These are phyloP conservation scores for Trichonephila clavipes DNA, from an alignment of 1,140 invertebrate species.

Conservation along the genomic window DNA sequence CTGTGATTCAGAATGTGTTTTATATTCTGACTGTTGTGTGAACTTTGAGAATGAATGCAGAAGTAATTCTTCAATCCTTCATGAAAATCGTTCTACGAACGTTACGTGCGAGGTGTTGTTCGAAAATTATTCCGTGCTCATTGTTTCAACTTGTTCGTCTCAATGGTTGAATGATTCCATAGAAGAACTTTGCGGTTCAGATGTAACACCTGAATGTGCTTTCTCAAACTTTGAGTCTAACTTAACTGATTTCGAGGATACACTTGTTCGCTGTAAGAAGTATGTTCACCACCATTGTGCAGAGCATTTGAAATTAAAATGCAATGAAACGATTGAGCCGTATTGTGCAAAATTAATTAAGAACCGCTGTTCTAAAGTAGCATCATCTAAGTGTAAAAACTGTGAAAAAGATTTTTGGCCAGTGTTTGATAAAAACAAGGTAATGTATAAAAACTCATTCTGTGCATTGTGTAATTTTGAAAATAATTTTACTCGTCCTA, in stretches of 20 bases:
- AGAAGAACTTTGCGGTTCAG: constrained; percentile 9
- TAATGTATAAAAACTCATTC: constrained; percentile 60
- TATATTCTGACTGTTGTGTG: constrained; percentile 65
- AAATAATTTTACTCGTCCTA: background rate
- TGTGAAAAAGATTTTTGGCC: constrained; percentile 49
- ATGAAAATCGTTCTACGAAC: background rate
- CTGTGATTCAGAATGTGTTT: constrained; percentile 52
- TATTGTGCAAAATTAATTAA: background rate
- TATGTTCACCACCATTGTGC: background rate
- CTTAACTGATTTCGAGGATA: background rate
- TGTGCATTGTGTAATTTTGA: constrained; percentile 70
- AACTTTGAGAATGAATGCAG: constrained; percentile 46
- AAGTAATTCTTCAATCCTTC: no score
- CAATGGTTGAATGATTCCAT: background rate
- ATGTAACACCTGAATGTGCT: constrained; percentile 13
- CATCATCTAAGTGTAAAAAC: background rate
- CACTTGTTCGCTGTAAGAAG: background rate
- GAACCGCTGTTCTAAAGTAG: background rate
- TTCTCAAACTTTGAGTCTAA: background rate
- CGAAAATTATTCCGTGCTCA: background rate
- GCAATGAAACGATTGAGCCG: constrained; percentile 38
- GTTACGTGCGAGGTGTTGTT: constrained; percentile 36
- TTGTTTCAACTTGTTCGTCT: constrained; percentile 2
- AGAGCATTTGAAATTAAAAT: background rate
- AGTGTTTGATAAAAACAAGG: background rate